Conservation (phyloP, 2,888 invertebrate genomes). For the Drosophila borborema region DNA sequence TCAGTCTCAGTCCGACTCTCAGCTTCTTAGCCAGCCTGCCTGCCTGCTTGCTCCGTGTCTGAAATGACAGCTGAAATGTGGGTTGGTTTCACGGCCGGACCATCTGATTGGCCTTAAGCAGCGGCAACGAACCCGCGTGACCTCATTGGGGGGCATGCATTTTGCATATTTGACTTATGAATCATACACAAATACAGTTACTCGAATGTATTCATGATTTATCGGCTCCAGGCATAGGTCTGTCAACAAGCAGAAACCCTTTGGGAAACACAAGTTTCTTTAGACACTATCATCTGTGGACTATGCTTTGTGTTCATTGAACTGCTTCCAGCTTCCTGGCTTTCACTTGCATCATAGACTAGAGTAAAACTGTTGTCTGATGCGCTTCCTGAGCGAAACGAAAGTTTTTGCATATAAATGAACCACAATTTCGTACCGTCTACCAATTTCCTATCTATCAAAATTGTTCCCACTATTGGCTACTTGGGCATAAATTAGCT, state of each 20-base stretch:
- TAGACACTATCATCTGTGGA: neutral
- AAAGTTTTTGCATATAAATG: conserved; percentile 60
- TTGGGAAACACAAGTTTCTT: conserved; percentile 2
- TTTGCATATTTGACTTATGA: conserved; percentile 46
- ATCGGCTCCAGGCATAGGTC: neutral
- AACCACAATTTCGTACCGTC: conserved; percentile 49
- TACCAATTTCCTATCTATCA: conserved; percentile 58
- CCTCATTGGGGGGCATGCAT: conserved; percentile 61
- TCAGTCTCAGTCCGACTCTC: no score
- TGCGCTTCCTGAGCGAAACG: conserved; percentile 54
- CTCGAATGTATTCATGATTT: neutral
- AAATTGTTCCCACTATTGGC: conserved; percentile 55
- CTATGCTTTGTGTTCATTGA: conserved; percentile 6
- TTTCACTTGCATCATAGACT: conserved; percentile 41
- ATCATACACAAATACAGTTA: conserved; percentile 34
- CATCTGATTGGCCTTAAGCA: conserved; percentile 54
- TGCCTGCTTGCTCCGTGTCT: conserved; percentile 37
- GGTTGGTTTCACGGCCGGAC: conserved; percentile 61
- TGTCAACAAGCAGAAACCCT: neutral
- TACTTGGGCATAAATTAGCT: conserved; percentile 59
- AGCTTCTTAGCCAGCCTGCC: conserved; percentile 34
- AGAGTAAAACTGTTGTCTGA: conserved; percentile 37
- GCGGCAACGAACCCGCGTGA: conserved; percentile 66
- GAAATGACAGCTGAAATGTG: conserved; percentile 69
- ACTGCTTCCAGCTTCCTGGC: conserved; percentile 15